Base-by-base conservation (phyloP, 2,113 vertebrate species). In the Propithecus coquereli region DNA sequence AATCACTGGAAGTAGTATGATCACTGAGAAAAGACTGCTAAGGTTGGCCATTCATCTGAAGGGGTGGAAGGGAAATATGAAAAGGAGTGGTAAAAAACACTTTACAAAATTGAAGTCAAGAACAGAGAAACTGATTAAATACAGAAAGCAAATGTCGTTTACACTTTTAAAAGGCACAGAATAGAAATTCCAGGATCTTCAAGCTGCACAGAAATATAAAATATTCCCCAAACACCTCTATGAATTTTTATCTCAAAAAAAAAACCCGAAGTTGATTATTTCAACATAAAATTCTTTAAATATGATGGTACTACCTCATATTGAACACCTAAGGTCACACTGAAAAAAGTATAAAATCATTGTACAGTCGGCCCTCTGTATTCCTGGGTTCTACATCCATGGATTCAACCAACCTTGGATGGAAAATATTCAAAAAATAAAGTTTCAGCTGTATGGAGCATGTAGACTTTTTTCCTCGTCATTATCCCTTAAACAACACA, bases 251-350 rank as follows among this genome's bases (percentile, higher is more conserved):
- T 52, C 92, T 89, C 47, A 76, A 47, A 61, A 92, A 20, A 90
- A 95, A 90, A 52, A 63, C 4, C 61, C 59, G 91, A 59, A 74
- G 8, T 71, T 43, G 82, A 76, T 47, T 54, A 77, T 34, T 90
- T 81, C 66, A 97, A 95, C 57, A 88, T 40, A 92, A 89, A 91
- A 74, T 37, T 77, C 14, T 4, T 95, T 59, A 94, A 89, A 87
- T 77, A 74, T 30, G 37, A 93, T 32, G 8, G n/a, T 47, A 32
- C 25, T 87, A 45, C 70, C 73, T 87, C 74, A 34, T 14, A 66
- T 37, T 47, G 40, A 70, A 80, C 6, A 86, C 8, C 11, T 11
- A 70, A 18, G 30, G 8, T 63, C 10, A 22, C 40, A 27, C 22
- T 22, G 23, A 17, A 90, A 94, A 92, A 32, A 89, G 1, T n/a